Evolutionary conservation across 2,113 vertebrate genomes (phyloP).

Genomic region (Cynocephalus volans): DNA sequence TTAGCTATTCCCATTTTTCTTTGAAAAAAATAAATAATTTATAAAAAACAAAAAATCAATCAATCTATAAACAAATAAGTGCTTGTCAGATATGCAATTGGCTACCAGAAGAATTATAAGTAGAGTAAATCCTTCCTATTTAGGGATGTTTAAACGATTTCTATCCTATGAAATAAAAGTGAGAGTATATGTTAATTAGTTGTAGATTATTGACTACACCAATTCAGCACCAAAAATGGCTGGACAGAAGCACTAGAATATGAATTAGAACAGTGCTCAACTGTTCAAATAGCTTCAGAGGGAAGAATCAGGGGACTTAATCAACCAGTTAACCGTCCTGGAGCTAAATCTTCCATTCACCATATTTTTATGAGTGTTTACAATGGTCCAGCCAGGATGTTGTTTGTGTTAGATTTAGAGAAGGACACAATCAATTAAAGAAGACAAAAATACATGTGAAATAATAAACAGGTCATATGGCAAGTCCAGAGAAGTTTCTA

Average conservation of each 20-base stretch:
- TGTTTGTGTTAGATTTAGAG: not conserved
- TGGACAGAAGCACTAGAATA: not conserved
- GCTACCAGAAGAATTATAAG: not conserved
- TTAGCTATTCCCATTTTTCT: constrained; percentile 90
- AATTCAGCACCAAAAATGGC: not conserved
- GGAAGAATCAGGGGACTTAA: not conserved
- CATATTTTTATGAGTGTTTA: not conserved
- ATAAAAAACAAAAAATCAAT: constrained; percentile 18
- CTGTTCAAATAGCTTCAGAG: not conserved
- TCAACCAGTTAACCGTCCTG: not conserved
- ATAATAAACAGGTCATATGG: not conserved
- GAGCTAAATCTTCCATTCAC: not conserved
- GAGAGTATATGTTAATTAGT: not conserved
- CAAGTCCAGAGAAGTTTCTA: not conserved
- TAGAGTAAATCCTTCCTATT: not conserved
- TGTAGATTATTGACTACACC: no score
- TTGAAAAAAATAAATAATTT: constrained; percentile 91
- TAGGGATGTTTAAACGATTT: no score
- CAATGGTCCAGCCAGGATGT: accelerated
- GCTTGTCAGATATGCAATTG: not conserved
- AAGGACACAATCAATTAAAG: not conserved
- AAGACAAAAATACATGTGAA: not conserved
- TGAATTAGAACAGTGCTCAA: not conserved
- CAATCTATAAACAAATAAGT: not conserved
- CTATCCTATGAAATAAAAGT: not conserved